Evolutionary conservation across 2,888 invertebrate species (phyloP).

Genomic region (Clusia tigrina): DNA sequence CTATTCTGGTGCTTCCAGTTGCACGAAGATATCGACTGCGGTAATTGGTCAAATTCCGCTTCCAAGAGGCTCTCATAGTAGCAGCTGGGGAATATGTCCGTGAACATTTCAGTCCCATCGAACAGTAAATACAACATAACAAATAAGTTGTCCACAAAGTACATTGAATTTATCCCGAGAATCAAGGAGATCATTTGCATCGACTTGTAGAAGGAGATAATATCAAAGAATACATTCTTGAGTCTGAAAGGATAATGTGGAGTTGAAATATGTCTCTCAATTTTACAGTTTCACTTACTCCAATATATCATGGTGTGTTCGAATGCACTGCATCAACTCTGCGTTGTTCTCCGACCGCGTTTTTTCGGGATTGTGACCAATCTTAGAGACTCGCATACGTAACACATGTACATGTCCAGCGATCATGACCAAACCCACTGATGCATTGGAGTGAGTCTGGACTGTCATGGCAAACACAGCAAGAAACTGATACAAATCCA

Average conservation of each 20-base stretch:
- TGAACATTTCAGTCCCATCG: conserved; percentile 28
- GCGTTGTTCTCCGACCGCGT: conserved; percentile 17
- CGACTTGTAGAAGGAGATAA: conserved; percentile 5
- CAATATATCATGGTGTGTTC: conserved; percentile 36
- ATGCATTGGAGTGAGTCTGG: conserved; percentile 33
- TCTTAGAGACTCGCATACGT: conserved; percentile 30
- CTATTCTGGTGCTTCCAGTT: conserved; percentile 33
- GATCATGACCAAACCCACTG: conserved; percentile 31
- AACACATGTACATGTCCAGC: conserved; percentile 36
- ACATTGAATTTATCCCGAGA: conserved; percentile 31
- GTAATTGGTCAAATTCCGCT: conserved; percentile 32
- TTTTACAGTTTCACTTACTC: no score
- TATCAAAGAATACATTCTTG: not conserved
- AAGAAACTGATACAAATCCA: conserved; percentile 36
- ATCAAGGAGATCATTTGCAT: conserved; percentile 13
- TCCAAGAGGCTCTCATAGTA: conserved; percentile 34
- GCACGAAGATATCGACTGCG: conserved; percentile 32
- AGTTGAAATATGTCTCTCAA: no score
- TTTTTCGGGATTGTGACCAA: conserved; percentile 26
- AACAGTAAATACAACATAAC: conserved; percentile 26
- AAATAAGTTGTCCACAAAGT: conserved; percentile 26
- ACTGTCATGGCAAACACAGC: conserved; percentile 31
- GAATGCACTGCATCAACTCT: conserved; percentile 32
- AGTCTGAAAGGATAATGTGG: no score
- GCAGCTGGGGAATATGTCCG: conserved; percentile 34